Conservation (phyloP, 2,113 vertebrate species). For the Myrmecophaga tridactyla region DNA sequence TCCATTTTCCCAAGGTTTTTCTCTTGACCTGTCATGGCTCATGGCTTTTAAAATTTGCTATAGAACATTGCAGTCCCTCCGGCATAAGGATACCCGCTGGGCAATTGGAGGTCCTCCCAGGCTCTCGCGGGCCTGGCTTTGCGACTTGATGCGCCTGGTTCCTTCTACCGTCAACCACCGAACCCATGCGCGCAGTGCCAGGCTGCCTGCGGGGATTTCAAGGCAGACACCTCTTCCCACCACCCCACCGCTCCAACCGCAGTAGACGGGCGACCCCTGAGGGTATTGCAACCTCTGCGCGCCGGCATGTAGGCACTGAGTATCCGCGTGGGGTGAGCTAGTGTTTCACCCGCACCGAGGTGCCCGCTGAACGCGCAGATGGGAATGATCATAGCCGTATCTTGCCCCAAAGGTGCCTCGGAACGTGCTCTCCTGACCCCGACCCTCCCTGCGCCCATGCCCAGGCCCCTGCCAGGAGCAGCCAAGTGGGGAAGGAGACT, state of each 20-base stretch:
- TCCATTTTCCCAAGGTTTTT: neutral
- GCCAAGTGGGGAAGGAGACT: neutral
- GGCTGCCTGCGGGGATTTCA: no score
- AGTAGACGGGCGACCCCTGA: no score
- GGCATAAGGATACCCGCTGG: neutral
- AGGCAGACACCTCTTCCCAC: neutral
- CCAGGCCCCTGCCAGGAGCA: no score
- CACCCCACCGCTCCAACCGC: no score
- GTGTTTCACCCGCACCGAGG: neutral
- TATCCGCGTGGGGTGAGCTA: neutral
- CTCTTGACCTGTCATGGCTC: neutral
- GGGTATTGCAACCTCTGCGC: accelerated
- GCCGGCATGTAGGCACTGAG: neutral
- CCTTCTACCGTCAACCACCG: neutral
- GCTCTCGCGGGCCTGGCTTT: neutral
- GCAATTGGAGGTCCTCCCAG: neutral
- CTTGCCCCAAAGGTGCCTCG: neutral
- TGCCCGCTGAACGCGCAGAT: neutral
- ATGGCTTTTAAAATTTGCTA: neutral
- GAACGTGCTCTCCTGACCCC: neutral
- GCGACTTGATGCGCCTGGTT: no score
- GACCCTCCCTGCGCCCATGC: no score
- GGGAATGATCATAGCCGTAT: neutral
- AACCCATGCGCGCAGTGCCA: neutral
- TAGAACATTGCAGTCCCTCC: neutral